These are phyloP conservation scores for Acyrthosiphon pisum DNA, from an alignment of 1,140 invertebrate species.

Conservation along the genomic window DNA sequence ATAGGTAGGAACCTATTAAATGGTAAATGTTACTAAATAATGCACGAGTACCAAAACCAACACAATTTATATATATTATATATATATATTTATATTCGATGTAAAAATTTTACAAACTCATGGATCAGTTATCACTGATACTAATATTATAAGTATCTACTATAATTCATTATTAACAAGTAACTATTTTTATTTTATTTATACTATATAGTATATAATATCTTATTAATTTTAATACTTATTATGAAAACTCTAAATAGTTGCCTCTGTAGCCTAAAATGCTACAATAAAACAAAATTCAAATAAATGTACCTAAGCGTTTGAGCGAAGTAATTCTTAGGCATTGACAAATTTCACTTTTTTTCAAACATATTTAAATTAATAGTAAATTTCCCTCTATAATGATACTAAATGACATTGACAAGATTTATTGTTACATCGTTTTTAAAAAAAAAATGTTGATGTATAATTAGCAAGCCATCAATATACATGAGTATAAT, in stretches of 20 bases:
- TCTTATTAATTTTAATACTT: not conserved
- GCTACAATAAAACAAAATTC: not conserved
- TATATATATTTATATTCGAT: not conserved
- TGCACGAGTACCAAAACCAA: not conserved
- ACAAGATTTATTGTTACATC: not conserved
- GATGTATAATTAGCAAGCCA: not conserved
- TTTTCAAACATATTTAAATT: not conserved
- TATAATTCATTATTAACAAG: not conserved
- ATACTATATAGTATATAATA: not conserved
- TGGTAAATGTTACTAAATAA: too few relatives aligned
- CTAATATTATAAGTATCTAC: not conserved
- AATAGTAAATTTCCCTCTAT: not conserved
- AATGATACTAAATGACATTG: not conserved
- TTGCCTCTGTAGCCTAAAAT: not conserved
- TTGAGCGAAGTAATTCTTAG: not conserved
- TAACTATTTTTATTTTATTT: not conserved
- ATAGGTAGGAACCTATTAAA: too few relatives aligned
- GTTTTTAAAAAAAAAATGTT: not conserved
- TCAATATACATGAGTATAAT: not conserved
- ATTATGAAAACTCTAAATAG: too few relatives aligned
- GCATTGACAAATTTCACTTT: not conserved
- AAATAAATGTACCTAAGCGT: too few relatives aligned
- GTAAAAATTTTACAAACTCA: not conserved
- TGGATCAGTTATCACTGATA: not conserved
- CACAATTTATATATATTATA: too few relatives aligned